phyloP scores from a whole-genome alignment of 2,113 vertebrate genomes.

The Talpa occidentalis region DNA sequence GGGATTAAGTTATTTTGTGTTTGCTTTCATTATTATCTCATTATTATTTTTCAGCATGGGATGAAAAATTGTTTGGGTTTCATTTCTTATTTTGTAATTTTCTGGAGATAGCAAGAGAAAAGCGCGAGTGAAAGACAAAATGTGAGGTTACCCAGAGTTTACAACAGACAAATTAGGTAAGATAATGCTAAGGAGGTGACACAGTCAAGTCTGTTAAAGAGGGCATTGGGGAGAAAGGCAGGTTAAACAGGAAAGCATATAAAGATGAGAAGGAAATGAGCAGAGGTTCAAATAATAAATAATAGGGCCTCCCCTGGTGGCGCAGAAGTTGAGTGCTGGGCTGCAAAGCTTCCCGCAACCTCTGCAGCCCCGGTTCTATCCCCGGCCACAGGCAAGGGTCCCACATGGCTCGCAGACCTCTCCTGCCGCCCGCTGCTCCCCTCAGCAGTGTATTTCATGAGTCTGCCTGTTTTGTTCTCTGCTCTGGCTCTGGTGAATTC shows the following conservation, averaged over 20 bases:
- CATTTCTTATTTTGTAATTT: background rate
- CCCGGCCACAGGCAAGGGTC: too few relatives aligned
- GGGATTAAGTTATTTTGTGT: background rate
- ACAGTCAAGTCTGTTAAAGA: background rate
- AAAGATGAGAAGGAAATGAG: background rate
- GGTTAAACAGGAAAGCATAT: background rate
- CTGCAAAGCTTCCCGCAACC: too few relatives aligned
- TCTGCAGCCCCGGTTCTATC: too few relatives aligned
- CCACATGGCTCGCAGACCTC: too few relatives aligned
- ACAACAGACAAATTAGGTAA: background rate
- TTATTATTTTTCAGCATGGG: background rate
- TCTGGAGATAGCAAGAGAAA: background rate
- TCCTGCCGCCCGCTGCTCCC: too few relatives aligned
- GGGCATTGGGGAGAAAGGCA: background rate
- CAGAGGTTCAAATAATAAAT: background rate
- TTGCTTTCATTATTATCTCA: background rate
- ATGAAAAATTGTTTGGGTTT: background rate
- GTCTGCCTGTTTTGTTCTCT: too few relatives aligned
- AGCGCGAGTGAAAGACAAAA: background rate
- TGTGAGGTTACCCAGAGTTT: background rate
- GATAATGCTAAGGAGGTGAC: background rate
- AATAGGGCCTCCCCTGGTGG: too few relatives aligned
- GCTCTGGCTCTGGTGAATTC: too few relatives aligned
- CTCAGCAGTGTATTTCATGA: too few relatives aligned
- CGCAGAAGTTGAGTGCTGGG: too few relatives aligned